Percentiles rank a stretch among this genome's conserved stretches.
Conservation (phyloP, 2,888 invertebrate genomes). For the Ochropleura leucogaster region DNA sequence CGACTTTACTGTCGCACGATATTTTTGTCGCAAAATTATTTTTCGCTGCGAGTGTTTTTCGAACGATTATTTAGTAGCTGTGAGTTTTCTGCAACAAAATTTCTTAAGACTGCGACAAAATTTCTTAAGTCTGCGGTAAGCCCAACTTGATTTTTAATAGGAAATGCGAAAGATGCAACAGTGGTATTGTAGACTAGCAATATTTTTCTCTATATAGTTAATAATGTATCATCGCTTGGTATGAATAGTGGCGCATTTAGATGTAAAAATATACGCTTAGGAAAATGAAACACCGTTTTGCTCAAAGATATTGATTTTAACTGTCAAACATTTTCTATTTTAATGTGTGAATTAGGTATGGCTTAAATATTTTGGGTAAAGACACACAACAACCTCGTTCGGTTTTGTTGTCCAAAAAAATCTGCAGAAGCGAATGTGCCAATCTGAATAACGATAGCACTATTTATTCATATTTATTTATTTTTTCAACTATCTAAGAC, state of each 20-base stretch:
- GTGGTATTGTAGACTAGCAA: conserved; percentile 19
- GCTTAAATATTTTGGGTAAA: too few species aligned
- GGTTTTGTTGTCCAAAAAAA: too few species aligned
- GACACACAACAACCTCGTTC: too few species aligned
- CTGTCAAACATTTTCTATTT: too few species aligned
- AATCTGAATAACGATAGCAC: too few species aligned
- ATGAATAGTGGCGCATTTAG: background rate
- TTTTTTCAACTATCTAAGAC: too few species aligned
- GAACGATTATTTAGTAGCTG: background rate
- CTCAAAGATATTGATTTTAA: background rate
- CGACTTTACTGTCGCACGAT: background rate
- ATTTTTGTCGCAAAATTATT: background rate
- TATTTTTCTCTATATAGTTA: conserved; percentile 7
- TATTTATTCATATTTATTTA: too few species aligned
- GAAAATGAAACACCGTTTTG: background rate
- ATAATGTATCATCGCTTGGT: background rate
- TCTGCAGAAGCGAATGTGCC: too few species aligned
- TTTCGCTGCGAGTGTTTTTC: background rate
- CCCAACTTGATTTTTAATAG: conserved; percentile 2
- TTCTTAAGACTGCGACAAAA: conserved; percentile 1
- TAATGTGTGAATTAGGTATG: too few species aligned
- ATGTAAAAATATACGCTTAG: background rate
- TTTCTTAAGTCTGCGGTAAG: background rate
- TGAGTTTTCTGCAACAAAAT: background rate
- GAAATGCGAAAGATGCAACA: conserved; percentile 34